Base-by-base conservation (phyloP, 2,113 vertebrate species). In the Tilapia sparmanii region DNA sequence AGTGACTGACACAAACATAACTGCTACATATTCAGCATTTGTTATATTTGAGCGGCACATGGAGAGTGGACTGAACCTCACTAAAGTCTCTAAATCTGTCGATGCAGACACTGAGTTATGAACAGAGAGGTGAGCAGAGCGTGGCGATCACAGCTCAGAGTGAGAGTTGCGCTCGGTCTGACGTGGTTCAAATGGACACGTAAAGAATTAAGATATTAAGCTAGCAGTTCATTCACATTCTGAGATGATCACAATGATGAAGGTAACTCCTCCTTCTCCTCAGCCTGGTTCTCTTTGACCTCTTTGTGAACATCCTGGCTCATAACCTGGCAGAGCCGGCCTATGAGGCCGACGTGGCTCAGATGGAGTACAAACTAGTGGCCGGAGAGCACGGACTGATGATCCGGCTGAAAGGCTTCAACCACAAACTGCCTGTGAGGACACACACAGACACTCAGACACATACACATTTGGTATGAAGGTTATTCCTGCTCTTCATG, bases 391-490 rank as follows among this genome's bases (percentile, higher is more conserved):
- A 99, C 1, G 98, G 98, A 52, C 92, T 99, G 57, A 94, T 98
- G 90, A 93, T 99, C 91, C 94, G 97, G 68, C 97, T 98, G 90
- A 98, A 98, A 80, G 98, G 98, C 82, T 99, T 99, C 96, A 99
- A 99, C 95, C 98, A 99, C 93, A 99, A 99, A 89, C 97, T 99
- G 86, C 97, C 98, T 92, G 98, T 99, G 93, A 97, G 97, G 26
- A 89, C 2, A 18, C 5, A n/a, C 31, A 38, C 71, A 76, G 31
- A 35, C 31, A 38, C 61, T 5, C 33, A 66, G 10, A 38, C 68
- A 76, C 68, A 3, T 31, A 18, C 22, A 73, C 4, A 42, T 42
- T 26, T 71, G 61, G 33, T 8, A 66, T 66, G 61, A 71, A 24
- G 38, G 35, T 42, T 42, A 42, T 42, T 42, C 13, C 22, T 71